Percentiles rank a stretch among this genome's conserved stretches.
Evolutionary conservation across 1,140 invertebrate species (phyloP).

Genomic region (Hydropsyche tenuis): DNA sequence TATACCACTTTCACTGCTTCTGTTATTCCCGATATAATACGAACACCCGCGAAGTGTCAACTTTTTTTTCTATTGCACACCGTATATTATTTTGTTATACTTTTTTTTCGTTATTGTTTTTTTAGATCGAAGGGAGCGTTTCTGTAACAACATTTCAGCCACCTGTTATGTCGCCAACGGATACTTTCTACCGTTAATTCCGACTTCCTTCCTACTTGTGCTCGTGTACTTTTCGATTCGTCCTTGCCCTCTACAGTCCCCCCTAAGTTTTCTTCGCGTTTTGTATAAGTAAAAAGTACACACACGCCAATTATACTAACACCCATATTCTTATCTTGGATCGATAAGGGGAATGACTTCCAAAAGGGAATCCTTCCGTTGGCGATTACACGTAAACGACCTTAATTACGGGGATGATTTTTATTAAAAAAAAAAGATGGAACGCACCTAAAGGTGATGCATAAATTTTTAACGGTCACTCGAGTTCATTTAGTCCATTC

Average conservation of each 20-base stretch:
- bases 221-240: background rate
- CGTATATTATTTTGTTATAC: background rate
- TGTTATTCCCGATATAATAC: no score
- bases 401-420: conserved; percentile 1
- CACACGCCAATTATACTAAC: conserved; percentile 33
- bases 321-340: conserved; percentile 24
- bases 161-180: conserved; percentile 45
- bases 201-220: conserved; percentile 38
- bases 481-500: background rate
- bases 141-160: conserved; percentile 35
- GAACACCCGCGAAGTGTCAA: background rate
- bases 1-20: conserved; percentile 13
- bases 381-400: conserved; percentile 19
- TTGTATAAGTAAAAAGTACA: background rate
- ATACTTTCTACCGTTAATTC: conserved; percentile 47
- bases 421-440: no score
- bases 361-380: conserved; percentile 25
- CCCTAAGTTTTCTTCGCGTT: background rate
- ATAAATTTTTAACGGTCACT: background rate
- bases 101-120: conserved; percentile 21
- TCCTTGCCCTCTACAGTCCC: conserved; percentile 23
- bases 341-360: conserved; percentile 38
- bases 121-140: background rate
- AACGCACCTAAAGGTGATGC: no score
- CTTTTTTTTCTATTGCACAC: no score